Evolutionary conservation across 2,888 invertebrate genomes (phyloP).

Genomic region (Hylaea fasciaria): DNA sequence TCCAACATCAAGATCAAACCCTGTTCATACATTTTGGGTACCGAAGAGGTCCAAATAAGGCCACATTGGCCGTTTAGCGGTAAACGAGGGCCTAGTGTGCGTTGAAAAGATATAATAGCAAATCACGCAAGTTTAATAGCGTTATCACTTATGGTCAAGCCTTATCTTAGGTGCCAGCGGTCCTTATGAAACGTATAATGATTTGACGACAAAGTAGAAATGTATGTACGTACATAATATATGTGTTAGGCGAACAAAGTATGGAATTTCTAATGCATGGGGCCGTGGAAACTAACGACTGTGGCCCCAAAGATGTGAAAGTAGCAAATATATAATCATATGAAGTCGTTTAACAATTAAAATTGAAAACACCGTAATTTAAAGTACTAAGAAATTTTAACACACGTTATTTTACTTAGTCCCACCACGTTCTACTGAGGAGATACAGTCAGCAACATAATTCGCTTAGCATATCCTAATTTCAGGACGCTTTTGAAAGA

Average conservation of each 20-base stretch:
- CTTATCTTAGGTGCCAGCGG: slow-evolving; percentile 21
- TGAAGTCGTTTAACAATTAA: too few relatives aligned
- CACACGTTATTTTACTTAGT: too few relatives aligned
- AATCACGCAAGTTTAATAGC: slow-evolving; percentile 30
- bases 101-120: slow-evolving; percentile 28
- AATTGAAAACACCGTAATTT: too few relatives aligned
- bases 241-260: background rate
- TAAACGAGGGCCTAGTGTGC: slow-evolving; percentile 23
- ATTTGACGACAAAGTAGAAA: slow-evolving; percentile 1
- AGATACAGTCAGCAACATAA: too few relatives aligned
- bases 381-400: too few relatives aligned
- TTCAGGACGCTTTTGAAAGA: too few relatives aligned
- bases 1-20: slow-evolving; percentile 32
- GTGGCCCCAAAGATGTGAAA: too few relatives aligned
- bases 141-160: slow-evolving; percentile 25
- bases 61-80: slow-evolving; percentile 29
- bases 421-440: too few relatives aligned
- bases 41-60: slow-evolving; percentile 32
- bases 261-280: background rate
- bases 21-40: slow-evolving; percentile 31
- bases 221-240: background rate
- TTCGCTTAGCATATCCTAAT: too few relatives aligned
- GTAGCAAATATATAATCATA: too few relatives aligned
- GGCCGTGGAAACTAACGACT: background rate
- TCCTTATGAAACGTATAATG: slow-evolving; percentile 6